A percentile compares a stretch with the other conserved stretches of the same genome.
These are phyloP conservation scores for Colostygia pectinataria DNA, from an alignment of 2,888 invertebrate species.

Conservation along the genomic window DNA sequence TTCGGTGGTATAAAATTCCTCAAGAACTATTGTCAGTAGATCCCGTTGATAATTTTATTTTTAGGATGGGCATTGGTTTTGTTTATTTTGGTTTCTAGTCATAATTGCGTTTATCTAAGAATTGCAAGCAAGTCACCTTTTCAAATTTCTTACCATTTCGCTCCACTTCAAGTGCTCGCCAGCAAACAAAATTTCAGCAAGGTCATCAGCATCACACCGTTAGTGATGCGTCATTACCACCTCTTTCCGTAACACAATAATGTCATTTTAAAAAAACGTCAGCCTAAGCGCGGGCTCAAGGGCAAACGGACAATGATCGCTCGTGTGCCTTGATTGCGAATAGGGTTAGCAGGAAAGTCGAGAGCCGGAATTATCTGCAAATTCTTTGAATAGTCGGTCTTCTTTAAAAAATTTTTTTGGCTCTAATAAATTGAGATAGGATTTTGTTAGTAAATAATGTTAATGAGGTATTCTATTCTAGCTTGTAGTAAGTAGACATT, in stretches of 20 bases:
- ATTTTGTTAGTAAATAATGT: too few relatives aligned
- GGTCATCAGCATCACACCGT: constrained; percentile 6
- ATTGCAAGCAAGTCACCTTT: too few relatives aligned
- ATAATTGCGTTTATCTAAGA: too few relatives aligned
- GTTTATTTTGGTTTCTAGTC: too few relatives aligned
- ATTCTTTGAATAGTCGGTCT: constrained; percentile 3
- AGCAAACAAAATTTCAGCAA: neutral
- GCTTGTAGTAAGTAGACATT: too few relatives aligned
- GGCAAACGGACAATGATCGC: constrained; percentile 47
- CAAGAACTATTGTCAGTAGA: too few relatives aligned
- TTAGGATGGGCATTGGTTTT: too few relatives aligned
- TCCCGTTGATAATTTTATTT: too few relatives aligned
- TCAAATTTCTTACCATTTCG: constrained; percentile 1
- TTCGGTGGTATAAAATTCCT: too few relatives aligned
- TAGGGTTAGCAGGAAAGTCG: constrained; percentile 21
- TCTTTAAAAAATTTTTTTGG: neutral
- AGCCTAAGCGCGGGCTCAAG: constrained; percentile 32
- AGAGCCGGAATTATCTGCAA: constrained; percentile 5
- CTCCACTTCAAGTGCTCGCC: neutral
- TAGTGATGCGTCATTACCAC: constrained; percentile 1
- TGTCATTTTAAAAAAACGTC: constrained; percentile 27
- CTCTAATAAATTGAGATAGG: too few relatives aligned
- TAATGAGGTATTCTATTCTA: too few relatives aligned
- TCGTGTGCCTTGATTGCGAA: constrained; percentile 42
- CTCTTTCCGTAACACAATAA: constrained; percentile 1